Conservation (phyloP, 1,140 invertebrate species). For the Apis dorsata region DNA sequence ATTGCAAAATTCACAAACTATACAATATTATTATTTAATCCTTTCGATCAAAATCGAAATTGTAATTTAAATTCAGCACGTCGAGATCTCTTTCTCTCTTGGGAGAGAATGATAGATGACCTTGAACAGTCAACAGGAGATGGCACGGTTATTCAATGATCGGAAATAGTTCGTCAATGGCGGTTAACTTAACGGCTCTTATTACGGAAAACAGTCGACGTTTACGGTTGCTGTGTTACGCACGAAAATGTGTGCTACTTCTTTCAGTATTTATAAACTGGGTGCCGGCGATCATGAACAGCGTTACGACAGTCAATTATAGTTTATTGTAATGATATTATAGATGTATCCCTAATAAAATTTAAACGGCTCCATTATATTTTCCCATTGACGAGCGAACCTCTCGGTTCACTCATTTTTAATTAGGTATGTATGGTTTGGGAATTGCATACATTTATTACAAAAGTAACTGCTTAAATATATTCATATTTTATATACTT, state of each 20-base stretch:
- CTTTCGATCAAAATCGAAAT: background rate
- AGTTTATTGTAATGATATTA: constrained; percentile 37
- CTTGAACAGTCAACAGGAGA: constrained; percentile 33
- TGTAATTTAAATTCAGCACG: constrained; percentile 22
- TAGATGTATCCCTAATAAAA: constrained; percentile 29
- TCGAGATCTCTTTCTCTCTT: background rate
- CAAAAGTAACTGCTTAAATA: too few species aligned
- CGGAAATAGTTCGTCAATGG: constrained; percentile 56
- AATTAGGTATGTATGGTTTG: too few species aligned
- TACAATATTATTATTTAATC: background rate
- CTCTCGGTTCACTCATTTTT: background rate
- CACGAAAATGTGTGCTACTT: constrained; percentile 35
- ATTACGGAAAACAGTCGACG: constrained; percentile 43
- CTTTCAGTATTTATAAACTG: constrained; percentile 28
- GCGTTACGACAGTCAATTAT: constrained; percentile 32
- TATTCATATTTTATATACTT: too few species aligned
- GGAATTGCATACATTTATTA: too few species aligned
- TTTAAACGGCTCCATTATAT: constrained; percentile 34
- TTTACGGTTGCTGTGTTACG: constrained; percentile 39
- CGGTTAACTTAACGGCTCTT: constrained; percentile 44
- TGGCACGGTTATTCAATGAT: constrained; percentile 43
- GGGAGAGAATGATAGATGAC: constrained; percentile 26
- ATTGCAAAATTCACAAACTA: background rate
- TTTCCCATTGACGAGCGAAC: background rate
- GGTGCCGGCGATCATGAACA: background rate